Conservation (phyloP, 2,888 invertebrate species). For the Hyalella azteca region DNA sequence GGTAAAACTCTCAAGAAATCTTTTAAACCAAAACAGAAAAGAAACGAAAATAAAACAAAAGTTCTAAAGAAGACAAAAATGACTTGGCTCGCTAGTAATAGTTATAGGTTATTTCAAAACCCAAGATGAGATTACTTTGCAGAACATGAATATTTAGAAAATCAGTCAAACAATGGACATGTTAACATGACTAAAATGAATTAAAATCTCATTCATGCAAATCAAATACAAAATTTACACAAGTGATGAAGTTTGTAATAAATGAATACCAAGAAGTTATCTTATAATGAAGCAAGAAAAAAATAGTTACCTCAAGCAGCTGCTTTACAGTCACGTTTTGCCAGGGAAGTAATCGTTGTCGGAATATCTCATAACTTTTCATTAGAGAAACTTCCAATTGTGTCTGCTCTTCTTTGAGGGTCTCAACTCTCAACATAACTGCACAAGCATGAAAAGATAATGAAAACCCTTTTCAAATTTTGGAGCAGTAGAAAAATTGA, state of each 20-base stretch:
- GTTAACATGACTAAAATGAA: not conserved
- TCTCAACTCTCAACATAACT: not conserved
- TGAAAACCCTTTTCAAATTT: no score
- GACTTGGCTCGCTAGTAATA: not conserved
- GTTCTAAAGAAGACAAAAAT: not conserved
- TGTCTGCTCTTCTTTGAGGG: not conserved
- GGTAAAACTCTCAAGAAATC: no score
- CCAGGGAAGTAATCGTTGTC: not conserved
- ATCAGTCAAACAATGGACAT: not conserved
- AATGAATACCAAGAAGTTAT: not conserved
- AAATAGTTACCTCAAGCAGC: not conserved
- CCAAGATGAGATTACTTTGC: not conserved
- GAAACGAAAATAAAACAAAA: not conserved
- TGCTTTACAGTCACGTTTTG: not conserved
- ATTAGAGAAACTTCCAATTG: not conserved
- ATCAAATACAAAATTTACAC: not conserved
- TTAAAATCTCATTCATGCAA: not conserved
- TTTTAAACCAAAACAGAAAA: not conserved
- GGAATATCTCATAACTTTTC: not conserved
- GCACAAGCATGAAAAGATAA: not conserved
- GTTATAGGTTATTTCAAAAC: not conserved
- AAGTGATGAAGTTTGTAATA: not conserved
- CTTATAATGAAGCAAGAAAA: not conserved
- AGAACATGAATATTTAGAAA: not conserved
- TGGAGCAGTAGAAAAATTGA: no score